Evolutionary conservation across 2,888 invertebrate genomes (phyloP), one percentile per base, ranked within the genome.

Genomic region (Crocallis elinguaria): DNA sequence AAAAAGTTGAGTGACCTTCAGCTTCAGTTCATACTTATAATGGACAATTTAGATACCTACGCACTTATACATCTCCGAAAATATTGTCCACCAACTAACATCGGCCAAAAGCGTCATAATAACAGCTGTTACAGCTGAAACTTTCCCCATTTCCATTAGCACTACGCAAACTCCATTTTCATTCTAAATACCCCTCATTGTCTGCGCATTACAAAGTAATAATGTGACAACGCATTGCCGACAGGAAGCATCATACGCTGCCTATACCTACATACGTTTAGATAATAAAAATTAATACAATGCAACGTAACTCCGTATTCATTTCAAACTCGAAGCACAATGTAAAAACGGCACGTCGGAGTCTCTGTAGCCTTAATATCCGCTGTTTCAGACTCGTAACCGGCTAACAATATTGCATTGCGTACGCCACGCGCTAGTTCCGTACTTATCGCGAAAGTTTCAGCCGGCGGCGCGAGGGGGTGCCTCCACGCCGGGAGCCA

Each of bases 321-420:
- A 85, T 86, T 84, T 83, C 69, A 78, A 84, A 83, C 82, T 81
- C 79, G 65, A 67, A 44, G 74, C 78, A 81, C 82, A 86, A 81
- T 84, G 83, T 86, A 86, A 86, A 88, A 88, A 88, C 81, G 79
- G 82, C 66, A 75, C 78, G 76, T 70, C 75, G 71, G 73, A 77
- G 80, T 82, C 77, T 75, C 78, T 83, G 83, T 84, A 83, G 87
- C 86, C 87, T 88, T 90, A 88, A 89, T 89, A 88, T 88, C 89
- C 88, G 88, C 84, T 84, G 88, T 88, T 88, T 82, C 84, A 88
- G 84, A 81, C 88, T 88, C 86, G 85, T 85, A 88, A 87, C 87
- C 83, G 82, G 86, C 87, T 88, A 89, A 90, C 90, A 89, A 89
- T 91, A 90, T 91, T 90, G 90, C 88, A 82, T 88, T 90, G 90